Evolutionary conservation across 2,888 invertebrate genomes (phyloP), one percentile per base, ranked within the genome.

Genomic region (Athalia rosae): DNA sequence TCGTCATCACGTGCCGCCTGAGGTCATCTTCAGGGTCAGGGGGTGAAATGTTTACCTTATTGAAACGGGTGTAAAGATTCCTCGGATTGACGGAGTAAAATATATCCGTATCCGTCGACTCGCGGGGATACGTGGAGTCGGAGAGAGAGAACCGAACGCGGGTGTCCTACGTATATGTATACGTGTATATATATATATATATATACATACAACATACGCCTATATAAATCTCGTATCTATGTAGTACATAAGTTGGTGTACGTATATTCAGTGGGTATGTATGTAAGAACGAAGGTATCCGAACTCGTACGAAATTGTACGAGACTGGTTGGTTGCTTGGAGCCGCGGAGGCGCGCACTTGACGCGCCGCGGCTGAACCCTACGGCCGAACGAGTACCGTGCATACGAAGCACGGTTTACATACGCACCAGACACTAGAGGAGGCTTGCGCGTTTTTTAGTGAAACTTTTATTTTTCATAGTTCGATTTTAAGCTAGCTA

Each of bases 311-410:
- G 74, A 74, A 74, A 74, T 58, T 43, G 45, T 43, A 41, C 71
- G 71, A 71, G 58, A 58, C 71, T 47, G 62, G 59, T 74, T 74
- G 15, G 28, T n/a, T 74, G 47, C 48, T 59, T 11, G 80, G 81
- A 80, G 77, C 13, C 71, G 79, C 76, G 66, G 59, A 66, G 78
- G 67, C 74, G 79, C 79, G 73, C 76, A 76, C 78, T 80, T 79
- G 78, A 79, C 79, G 80, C 80, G 76, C 50, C 67, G 76, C 59
- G 74, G 74, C 74, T 74, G 74, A 74, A 74, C 74, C 74, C 74
- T 74, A 61, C 74, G 74, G 74, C 74, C 74, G 74, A 53, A 74
- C 74, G 74, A 74, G 62, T 47, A 64, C 45, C 28, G 28, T 28
- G 28, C 28, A 28, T 28, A 28, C 28, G 28, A 28, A 28, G 61